phyloP scores from a whole-genome alignment of 2,888 invertebrate genomes.

The Apamea sordens region DNA sequence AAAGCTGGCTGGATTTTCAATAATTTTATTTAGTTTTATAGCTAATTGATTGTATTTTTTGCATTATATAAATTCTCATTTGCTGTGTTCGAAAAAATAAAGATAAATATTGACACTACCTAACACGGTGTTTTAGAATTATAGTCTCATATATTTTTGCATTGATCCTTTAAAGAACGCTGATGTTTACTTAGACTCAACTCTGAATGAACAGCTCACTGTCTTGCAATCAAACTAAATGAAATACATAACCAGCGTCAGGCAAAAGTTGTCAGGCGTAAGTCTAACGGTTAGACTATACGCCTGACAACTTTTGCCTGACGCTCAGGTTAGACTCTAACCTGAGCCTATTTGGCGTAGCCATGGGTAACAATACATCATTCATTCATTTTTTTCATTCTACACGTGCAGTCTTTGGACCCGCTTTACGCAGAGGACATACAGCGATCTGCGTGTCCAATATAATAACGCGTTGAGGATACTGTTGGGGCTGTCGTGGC shows the following conservation, averaged over 20 bases:
- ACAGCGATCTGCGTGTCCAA: too few relatives aligned
- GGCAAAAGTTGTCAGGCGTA: neutral
- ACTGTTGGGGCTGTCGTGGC: too few relatives aligned
- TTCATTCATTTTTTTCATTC: too few relatives aligned
- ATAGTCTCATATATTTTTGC: neutral
- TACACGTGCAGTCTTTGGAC: too few relatives aligned
- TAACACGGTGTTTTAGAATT: neutral
- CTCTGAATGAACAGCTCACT: neutral
- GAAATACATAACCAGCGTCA: neutral
- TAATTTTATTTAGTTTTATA: neutral
- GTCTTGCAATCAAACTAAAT: neutral
- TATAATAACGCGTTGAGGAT: too few relatives aligned
- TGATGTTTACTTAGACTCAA: neutral
- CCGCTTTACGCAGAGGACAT: too few relatives aligned
- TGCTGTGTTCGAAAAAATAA: neutral
- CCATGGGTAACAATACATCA: neutral
- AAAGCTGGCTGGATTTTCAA: conserved; percentile 1
- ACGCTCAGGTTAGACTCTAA: too few relatives aligned
- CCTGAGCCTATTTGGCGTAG: neutral
- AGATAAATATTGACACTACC: neutral
- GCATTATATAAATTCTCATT: neutral
- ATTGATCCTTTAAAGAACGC: neutral
- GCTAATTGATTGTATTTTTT: neutral
- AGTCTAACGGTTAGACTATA: too few relatives aligned
- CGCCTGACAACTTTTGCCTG: too few relatives aligned